phyloP scores from a whole-genome alignment of 2,888 invertebrate species.

The Pyrrhia umbra region DNA sequence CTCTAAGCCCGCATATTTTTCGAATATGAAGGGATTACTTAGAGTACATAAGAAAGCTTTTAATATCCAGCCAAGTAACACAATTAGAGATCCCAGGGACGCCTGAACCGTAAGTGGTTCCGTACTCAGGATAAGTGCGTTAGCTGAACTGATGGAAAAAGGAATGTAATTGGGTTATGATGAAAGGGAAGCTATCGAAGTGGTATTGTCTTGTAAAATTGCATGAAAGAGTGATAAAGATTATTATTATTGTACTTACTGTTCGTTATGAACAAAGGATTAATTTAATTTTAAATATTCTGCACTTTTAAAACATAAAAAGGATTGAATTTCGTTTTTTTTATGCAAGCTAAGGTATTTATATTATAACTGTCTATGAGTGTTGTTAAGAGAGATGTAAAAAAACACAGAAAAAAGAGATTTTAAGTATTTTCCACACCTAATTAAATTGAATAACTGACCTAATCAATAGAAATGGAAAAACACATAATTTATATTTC shows the following conservation, averaged over 20 bases:
- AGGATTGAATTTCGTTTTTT: too few species aligned
- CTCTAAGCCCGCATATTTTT: neutral
- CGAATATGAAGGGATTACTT: conserved; percentile 27
- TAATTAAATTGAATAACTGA: too few species aligned
- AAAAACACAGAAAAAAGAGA: too few species aligned
- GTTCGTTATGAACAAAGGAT: neutral
- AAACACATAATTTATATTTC: too few species aligned
- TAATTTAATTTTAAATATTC: neutral
- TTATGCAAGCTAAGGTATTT: too few species aligned
- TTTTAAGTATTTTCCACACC: too few species aligned
- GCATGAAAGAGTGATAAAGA: neutral
- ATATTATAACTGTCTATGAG: too few species aligned
- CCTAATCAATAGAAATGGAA: too few species aligned
- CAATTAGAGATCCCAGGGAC: conserved; percentile 62
- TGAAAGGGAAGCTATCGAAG: conserved; percentile 21
- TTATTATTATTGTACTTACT: neutral
- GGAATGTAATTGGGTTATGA: conserved; percentile 51
- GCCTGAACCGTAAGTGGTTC: conserved; percentile 62
- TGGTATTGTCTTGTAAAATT: conserved; percentile 24
- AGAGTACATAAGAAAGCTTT: conserved; percentile 68
- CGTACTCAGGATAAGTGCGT: conserved; percentile 59
- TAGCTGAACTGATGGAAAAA: conserved; percentile 54
- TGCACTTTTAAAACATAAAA: too few species aligned
- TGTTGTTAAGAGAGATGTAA: too few species aligned
- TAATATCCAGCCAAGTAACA: conserved; percentile 65